Base-by-base conservation (phyloP, 1,140 invertebrate species). In the Berghia stephanieae region DNA sequence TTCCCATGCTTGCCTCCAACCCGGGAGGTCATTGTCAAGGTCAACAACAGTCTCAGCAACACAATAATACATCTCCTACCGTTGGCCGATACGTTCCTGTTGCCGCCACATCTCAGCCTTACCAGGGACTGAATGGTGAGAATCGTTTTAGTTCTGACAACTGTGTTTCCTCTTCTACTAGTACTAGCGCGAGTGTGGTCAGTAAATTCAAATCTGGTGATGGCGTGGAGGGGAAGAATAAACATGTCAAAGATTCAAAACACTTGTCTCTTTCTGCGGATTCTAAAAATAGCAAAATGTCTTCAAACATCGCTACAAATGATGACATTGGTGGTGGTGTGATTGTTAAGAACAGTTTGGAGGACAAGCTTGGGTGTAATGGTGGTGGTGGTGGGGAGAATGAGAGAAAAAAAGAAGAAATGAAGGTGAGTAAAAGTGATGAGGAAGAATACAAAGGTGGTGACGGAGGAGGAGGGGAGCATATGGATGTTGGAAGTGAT, bases 401-500 rank as follows among this genome's bases (percentile, higher is more conserved):
- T 46, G 43, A 70, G 38, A 24, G 42, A 38, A 70, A 34, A 36
- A 43, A 34, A 1, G 16, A n/a, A 10, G 24, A 6, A 5, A 42
- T 5, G 68, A 38, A 69, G 16, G 24, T 16, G 8, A 27, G 60
- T 60, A 16, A 38, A 40, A 46, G 6, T 24, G 55, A 34, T n/a
- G 24, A 46, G 43, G 60, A 69, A 1, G 76, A 69, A 0, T 75
- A 68, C 16, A 44, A 66, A 13, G 68, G 18, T 6, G 68, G 70
- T 38, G 72, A 71, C 8, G 44, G 73, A 24, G 36, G 49, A 27
- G 55, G 38, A 42, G 43, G 27, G 46, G 68, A 77, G 52, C 52
- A 38, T 3, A 77, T 80, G 79, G 79, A 80, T 42, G 68, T 73
- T 16, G 60, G 55, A 13, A 80, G 79, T 55, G 79, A 80, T 55